Evolutionary conservation across 2,888 invertebrate species (phyloP).

Genomic region (Anoplius nigerrimus): DNA sequence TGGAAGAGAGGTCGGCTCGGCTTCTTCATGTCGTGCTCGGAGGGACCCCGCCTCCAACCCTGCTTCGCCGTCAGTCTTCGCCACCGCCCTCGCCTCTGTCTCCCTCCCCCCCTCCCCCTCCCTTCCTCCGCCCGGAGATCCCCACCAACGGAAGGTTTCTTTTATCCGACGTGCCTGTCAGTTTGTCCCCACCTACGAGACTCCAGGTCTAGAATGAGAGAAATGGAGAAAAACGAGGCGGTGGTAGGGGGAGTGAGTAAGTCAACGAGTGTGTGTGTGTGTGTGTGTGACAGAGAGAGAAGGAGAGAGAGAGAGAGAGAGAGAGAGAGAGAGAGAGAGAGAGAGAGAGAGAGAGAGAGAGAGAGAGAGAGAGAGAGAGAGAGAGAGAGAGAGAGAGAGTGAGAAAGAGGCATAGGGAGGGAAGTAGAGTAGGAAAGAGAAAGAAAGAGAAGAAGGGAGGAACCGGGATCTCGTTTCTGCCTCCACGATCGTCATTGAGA

Average conservation of each 20-base stretch:
- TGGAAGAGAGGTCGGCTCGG: conserved; percentile 31
- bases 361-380: neutral
- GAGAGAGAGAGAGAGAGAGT: conserved; percentile 13
- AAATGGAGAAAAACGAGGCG: conserved; percentile 17
- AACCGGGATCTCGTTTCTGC: neutral
- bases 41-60: conserved; percentile 49
- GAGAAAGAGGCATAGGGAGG: too few relatives aligned
- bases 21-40: conserved; percentile 44
- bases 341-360: neutral
- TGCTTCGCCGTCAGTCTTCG: conserved; percentile 10
- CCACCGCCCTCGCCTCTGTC: conserved; percentile 12
- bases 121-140: conserved; percentile 12
- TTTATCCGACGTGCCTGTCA: conserved; percentile 54
- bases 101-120: too few relatives aligned
- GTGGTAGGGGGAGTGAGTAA: neutral
- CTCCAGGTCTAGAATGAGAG: conserved; percentile 7
- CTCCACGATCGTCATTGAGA: conserved; percentile 11
- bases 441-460: neutral
- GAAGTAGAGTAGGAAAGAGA: conserved; percentile 17
- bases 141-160: conserved; percentile 51
- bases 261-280: neutral
- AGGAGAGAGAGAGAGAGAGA: conserved; percentile 13
- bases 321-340: too few relatives aligned
- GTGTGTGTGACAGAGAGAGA: neutral
- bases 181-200: conserved; percentile 57